Conservation (phyloP, 2,113 vertebrate species). For the Turdus rufiventris region DNA sequence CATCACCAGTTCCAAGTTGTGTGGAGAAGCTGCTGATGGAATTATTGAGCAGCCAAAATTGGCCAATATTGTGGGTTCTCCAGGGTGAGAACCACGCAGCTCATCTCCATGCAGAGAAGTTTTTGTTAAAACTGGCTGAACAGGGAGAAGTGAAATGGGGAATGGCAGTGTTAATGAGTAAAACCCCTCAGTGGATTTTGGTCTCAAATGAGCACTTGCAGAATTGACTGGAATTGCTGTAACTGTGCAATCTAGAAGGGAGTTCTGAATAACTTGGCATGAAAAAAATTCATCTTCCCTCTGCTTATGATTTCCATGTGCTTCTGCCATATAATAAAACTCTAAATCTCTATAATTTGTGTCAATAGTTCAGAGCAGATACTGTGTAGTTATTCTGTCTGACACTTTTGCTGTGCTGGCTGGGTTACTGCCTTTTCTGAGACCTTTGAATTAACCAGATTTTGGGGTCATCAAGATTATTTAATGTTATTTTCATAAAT, state of each 20-base stretch:
- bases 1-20: not conserved
- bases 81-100: not conserved
- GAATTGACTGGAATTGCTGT: not conserved
- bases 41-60: not conserved
- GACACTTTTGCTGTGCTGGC: not conserved
- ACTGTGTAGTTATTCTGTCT: not conserved
- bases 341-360: not conserved
- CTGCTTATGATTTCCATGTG: not conserved
- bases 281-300: not conserved
- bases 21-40: not conserved
- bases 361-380: not conserved
- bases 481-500: constrained; percentile 58
- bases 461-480: constrained; percentile 46
- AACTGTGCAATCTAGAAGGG: fast-evolving
- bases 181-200: not conserved
- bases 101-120: not conserved
- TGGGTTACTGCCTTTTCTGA: constrained; percentile 12
- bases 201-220: not conserved
- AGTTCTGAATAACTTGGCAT: not conserved
- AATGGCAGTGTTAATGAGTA: not conserved
- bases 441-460: constrained; percentile 34
- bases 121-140: not conserved
- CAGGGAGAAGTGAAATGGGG: fast-evolving
- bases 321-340: not conserved
- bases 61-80: not conserved